Percentiles rank a stretch among this genome's conserved stretches.
These are phyloP conservation scores for Galago senegalensis DNA, from an alignment of 2,797 vertebrate species.

Conservation along the genomic window DNA sequence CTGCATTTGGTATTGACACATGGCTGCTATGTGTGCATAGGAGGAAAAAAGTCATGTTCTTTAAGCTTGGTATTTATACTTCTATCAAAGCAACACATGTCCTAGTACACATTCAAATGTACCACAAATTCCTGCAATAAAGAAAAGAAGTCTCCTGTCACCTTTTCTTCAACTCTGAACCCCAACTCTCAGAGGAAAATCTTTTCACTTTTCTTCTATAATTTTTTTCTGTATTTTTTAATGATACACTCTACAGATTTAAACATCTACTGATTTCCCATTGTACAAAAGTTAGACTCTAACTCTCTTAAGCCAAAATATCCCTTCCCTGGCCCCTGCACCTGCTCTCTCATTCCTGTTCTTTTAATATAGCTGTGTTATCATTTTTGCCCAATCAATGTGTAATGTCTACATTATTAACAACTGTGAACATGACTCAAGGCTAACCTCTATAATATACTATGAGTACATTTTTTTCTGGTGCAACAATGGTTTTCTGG, in stretches of 20 bases:
- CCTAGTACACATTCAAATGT: background rate
- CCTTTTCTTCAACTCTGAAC: background rate
- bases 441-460: background rate
- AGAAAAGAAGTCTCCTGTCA: background rate
- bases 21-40: background rate
- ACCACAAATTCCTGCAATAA: background rate
- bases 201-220: background rate
- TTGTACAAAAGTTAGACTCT: background rate
- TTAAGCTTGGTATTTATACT: background rate
- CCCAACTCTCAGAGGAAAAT: background rate
- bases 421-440: background rate
- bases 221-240: background rate
- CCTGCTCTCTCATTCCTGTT: background rate
- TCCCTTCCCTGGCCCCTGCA: rapidly evolving
- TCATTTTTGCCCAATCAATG: background rate
- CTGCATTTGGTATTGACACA: no score
- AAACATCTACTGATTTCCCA: background rate
- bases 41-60: background rate
- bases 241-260: background rate
- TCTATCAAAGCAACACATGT: background rate
- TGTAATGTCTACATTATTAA: background rate
- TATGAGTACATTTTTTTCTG: background rate
- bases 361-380: background rate
- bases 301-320: background rate
- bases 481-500: background rate